These are phyloP conservation scores for Misgurnus mizolepis DNA, from an alignment of 2,113 vertebrate genomes.

Conservation along the genomic window DNA sequence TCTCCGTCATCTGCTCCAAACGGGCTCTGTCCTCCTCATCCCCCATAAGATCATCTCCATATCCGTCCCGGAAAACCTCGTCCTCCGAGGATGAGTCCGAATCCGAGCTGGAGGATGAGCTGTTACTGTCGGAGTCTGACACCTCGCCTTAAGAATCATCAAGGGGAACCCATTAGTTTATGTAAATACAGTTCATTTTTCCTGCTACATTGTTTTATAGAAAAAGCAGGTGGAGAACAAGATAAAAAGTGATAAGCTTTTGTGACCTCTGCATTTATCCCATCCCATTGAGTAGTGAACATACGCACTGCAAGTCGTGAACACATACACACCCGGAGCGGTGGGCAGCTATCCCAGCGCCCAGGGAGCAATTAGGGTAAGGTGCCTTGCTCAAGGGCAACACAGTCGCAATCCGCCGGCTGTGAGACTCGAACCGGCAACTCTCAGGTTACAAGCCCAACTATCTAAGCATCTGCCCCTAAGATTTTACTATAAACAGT, in stretches of 20 bases:
- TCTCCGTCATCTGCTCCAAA: constrained; percentile 98
- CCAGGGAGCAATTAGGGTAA: no score
- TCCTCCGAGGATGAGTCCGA: constrained; percentile 96
- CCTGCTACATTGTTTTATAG: not conserved
- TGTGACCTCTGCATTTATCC: no score
- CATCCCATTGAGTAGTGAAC: no score
- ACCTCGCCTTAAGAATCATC: constrained; percentile 83
- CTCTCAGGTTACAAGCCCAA: no score
- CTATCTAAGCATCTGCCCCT: no score
- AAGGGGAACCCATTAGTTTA: not conserved
- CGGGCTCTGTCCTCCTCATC: constrained; percentile 95
- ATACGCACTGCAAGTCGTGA: no score
- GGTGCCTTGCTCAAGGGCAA: no score
- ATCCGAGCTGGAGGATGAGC: constrained; percentile 94
- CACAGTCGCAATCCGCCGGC: no score
- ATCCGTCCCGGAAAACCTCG: constrained; percentile 94
- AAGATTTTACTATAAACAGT: no score
- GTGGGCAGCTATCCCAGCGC: no score
- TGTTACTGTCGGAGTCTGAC: constrained; percentile 96
- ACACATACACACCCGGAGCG: no score
- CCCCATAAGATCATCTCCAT: constrained; percentile 97
- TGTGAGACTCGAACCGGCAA: no score
- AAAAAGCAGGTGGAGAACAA: not conserved
- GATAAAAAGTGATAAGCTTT: not conserved
- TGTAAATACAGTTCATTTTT: not conserved